Evolutionary conservation across 2,113 vertebrate species (phyloP), one percentile per base, ranked within the genome.

Genomic region (Trichechus manatus): DNA sequence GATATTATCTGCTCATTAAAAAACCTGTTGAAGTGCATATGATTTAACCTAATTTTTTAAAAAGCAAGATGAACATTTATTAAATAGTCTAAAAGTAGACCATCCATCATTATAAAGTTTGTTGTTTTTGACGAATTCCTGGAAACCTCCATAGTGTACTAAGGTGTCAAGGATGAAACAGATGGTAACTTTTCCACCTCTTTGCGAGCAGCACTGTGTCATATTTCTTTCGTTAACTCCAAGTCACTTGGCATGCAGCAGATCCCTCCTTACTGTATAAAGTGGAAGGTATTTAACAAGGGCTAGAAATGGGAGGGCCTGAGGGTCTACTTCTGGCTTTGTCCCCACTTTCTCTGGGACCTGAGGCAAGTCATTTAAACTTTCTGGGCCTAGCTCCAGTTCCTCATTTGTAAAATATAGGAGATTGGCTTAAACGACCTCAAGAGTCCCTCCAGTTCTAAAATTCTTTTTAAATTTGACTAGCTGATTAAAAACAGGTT

Each of bases 401-500:
- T 80, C 87, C 74, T 94, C 63, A 89, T 84, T 86, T 95, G 47
- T 84, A 85, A 97, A 95, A 94, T 31, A 89, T 29, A 87, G 6
- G 39, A 33, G 13, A 14, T 50, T 89, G 72, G 66, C 15, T 84
- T 84, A 95, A 42, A 72, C 53, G n/a, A 90, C 44, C 90, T 89
- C 44, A 44, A 74, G 70, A 93, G n/a, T 89, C n/a, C 75, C 87
- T 87, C 31, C 29, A 80, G 80, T 23, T 78, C 53, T 89, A 89
- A 94, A 94, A 96, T 92, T 72, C 36, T 87, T 95, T 90, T 88
- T 27, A 95, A 96, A 85, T 77, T 23, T 25, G 78, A 36, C 72
- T 81, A 86, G 83, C 3, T 97, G n/a, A 97, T 93, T 97, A 84
- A 78, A 97, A 96, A 92, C 39, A 92, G 59, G 53, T 36, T 95